These are phyloP conservation scores for Bradypodion pumilum DNA, from an alignment of 2,797 vertebrate genomes.

Conservation along the genomic window DNA sequence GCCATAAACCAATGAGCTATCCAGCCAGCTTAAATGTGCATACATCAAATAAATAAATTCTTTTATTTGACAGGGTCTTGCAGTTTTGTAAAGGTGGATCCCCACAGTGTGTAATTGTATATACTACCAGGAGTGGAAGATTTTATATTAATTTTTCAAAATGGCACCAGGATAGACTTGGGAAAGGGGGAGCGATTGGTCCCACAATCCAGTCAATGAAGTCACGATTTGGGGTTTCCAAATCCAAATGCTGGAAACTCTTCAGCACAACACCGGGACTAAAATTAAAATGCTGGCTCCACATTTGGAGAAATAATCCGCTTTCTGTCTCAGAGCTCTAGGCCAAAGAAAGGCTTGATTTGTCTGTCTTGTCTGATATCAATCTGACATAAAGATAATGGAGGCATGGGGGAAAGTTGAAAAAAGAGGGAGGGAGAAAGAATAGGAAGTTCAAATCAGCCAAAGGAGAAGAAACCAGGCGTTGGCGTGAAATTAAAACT, in stretches of 20 bases:
- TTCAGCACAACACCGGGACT: neutral
- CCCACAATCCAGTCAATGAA: neutral
- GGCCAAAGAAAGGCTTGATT: conserved; percentile 43
- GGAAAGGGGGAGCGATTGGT: neutral
- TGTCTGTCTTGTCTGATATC: conserved; percentile 65
- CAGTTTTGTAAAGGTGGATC: too few species aligned
- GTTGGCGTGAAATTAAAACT: conserved; percentile 72
- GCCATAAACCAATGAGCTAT: too few species aligned
- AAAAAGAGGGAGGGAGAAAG: conserved; percentile 42
- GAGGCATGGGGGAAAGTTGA: conserved; percentile 56
- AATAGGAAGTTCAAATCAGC: neutral
- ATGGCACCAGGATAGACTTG: neutral
- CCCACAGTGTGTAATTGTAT: too few species aligned
- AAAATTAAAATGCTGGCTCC: conserved; percentile 70
- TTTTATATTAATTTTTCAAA: too few species aligned
- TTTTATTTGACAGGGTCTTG: too few species aligned
- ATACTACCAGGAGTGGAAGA: too few species aligned
- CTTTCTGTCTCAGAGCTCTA: too few species aligned
- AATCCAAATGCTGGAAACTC: neutral
- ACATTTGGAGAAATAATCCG: conserved; percentile 65
- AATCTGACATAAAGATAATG: conserved; percentile 72
- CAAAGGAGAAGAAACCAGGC: neutral
- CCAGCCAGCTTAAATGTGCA: too few species aligned
- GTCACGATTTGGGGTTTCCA: neutral
- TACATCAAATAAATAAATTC: too few species aligned